A percentile compares a stretch with the other conserved stretches of the same genome.
These are phyloP conservation scores for Taeniopygia guttata DNA, from an alignment of 2,797 vertebrate species.

Conservation along the genomic window DNA sequence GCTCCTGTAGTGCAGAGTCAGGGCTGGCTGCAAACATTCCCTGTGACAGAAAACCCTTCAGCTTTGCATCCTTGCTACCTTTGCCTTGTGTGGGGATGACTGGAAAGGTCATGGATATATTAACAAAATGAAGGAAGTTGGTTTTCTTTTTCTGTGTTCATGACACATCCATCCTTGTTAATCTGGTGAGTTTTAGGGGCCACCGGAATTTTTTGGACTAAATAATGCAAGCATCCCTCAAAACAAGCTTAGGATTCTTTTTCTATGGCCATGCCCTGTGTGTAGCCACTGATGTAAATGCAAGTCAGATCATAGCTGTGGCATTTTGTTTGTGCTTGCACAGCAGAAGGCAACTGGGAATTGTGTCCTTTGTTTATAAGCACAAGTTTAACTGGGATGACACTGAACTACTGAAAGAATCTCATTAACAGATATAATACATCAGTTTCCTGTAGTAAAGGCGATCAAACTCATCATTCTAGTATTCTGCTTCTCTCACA, in stretches of 20 bases:
- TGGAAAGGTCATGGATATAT: neutral
- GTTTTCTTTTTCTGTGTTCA: neutral
- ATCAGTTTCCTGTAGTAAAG: constrained; percentile 27
- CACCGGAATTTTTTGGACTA: neutral
- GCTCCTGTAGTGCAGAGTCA: neutral
- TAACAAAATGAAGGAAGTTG: neutral
- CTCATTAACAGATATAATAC: constrained; percentile 25
- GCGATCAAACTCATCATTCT: neutral
- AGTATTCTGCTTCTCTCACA: neutral
- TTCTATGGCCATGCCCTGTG: neutral
- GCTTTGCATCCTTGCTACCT: neutral
- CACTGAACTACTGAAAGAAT: constrained; percentile 6
- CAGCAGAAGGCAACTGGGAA: neutral
- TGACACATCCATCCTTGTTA: neutral
- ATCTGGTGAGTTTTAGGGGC: neutral
- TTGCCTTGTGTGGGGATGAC: neutral
- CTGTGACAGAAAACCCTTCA: neutral
- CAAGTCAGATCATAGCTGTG: neutral
- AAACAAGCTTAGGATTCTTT: neutral
- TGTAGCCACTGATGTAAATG: neutral
- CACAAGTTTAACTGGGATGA: constrained; percentile 25
- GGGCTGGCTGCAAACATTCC: neutral
- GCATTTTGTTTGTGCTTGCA: neutral
- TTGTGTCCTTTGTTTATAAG: constrained; percentile 9
- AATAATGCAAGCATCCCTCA: neutral